Evolutionary conservation across 2,888 invertebrate species (phyloP), one percentile per base, ranked within the genome.

Genomic region (Limnephilus auricula): DNA sequence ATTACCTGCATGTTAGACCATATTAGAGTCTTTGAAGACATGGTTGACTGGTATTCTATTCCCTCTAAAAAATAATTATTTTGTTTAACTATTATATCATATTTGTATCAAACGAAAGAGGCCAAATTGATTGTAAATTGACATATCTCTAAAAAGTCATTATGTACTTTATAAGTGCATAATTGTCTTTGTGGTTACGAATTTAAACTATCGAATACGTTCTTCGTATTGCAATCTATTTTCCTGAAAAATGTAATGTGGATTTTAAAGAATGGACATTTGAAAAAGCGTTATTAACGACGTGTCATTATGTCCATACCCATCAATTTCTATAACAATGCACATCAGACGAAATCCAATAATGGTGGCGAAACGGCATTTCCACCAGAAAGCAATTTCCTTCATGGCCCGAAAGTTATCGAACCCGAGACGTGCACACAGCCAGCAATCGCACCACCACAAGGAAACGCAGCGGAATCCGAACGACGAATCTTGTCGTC

Each of bases 301-400:
- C 25, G 82, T 82, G 82, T 82, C 82, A 15, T 25, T 34, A 82
- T 18, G 32, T 82, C 80, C 15, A 32, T 34, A 12, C n/a, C n/a
- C 84, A 45, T 78, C 79, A 88, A 31, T 30, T 37, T 78, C 32
- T 34, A 31, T n/a, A 89, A 89, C 80, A 89, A 89, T 50, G 40
- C 89, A 79, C 80, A 30, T 89, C 87, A 88, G 87, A 88, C 79
- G 87, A 88, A 88, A 88, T n/a, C 78, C 78, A 88, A 89, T 80
- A 89, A 80, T 79, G 80, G 89, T 30, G 88, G 88, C 34, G 78
- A 25, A 79, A 40, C 79, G 40, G 40, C 30, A 30, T 34, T 25
- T 31, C 65, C 30, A 89, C 89, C 40, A 79, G 80, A 79, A 79
- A 89, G 80, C 89, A 89, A 89, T 89, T 89, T 89, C 89, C 89